Evolutionary conservation across 2,888 invertebrate species (phyloP).

Genomic region (Archips crataeganus): DNA sequence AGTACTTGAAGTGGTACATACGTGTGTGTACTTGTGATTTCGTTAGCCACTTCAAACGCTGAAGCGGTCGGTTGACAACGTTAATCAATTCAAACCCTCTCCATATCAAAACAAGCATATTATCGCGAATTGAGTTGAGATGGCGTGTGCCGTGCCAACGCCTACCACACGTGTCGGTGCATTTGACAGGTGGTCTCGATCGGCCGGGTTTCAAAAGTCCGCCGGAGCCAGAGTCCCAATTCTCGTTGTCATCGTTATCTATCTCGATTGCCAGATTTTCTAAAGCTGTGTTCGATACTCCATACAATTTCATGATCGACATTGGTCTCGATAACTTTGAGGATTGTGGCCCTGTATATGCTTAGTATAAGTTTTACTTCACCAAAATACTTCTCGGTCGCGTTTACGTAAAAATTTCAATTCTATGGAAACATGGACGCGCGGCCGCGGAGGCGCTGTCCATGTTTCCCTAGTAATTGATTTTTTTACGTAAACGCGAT

Average conservation of each 20-base stretch:
- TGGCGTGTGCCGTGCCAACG: not conserved
- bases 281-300: not conserved
- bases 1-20: not conserved
- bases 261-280: not conserved
- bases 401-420: no score
- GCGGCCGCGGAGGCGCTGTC: no score
- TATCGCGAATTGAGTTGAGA: not conserved
- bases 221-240: no score
- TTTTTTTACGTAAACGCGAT: no score
- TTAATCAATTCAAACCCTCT: constrained; percentile 8
- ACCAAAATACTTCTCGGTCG: no score
- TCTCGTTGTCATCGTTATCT: not conserved
- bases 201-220: constrained; percentile 14
- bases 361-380: no score
- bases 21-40: not conserved
- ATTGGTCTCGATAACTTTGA: not conserved
- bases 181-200: constrained; percentile 27
- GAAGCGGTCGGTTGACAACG: not conserved
- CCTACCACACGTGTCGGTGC: constrained; percentile 18
- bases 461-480: no score
- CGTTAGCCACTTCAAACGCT: not conserved
- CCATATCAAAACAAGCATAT: constrained; percentile 1
- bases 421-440: no score
- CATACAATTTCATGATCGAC: not conserved
- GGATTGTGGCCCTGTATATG: no score